Base-by-base conservation (phyloP, 1,140 invertebrate genomes). In the Drosophila sechellia region DNA sequence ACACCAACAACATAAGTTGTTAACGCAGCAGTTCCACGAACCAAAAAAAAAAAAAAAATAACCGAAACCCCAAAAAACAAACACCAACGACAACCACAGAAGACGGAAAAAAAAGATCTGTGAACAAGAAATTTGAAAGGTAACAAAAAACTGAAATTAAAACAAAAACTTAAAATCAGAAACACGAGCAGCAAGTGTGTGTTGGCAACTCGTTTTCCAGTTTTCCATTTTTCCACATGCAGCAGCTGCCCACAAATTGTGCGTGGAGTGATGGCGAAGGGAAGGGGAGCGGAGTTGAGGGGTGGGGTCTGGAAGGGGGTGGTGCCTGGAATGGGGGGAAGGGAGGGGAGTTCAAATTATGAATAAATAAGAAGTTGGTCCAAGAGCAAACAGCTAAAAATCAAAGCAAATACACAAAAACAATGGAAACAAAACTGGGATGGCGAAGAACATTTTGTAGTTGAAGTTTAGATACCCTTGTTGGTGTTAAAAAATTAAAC, bases 1-100 rank as follows among this genome's bases (percentile, higher is more conserved):
- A 49, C 57, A 73, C 48, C 64, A 77, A 65, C 61, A 65, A 73
- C 54, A 45, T 80, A 85, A 72, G 76, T 87, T 87, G 84, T 87
- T 87, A 87, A 89, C 84, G 84, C 84, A 90, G 84, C 84, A 89
- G 40, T 87, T 87, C 84, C 84, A 89, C 76, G 84, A 87, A 69
- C 58, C 42, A 61, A 60, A 69, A 81, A 68, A 58, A 69, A 81
- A 68, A 58, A 50, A 15, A 12, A 39, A 35, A 50, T 17, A 52
- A 10, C 22, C 2, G 3, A 45, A 59, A 2, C 22, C 31, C 31
- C 8, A 8, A 2, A n/a, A 49, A 53, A 80, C 65, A 66, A 52
- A 80, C 64, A 53, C 61, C 64, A 86, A 76, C 75, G 70, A 69
- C 75, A 87, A 81, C 56, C 49, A 53, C 40, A 77, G 48, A 77